phyloP scores from a whole-genome alignment of 92 coral and sea anemone species.

The Palythoa caribaeorum region DNA sequence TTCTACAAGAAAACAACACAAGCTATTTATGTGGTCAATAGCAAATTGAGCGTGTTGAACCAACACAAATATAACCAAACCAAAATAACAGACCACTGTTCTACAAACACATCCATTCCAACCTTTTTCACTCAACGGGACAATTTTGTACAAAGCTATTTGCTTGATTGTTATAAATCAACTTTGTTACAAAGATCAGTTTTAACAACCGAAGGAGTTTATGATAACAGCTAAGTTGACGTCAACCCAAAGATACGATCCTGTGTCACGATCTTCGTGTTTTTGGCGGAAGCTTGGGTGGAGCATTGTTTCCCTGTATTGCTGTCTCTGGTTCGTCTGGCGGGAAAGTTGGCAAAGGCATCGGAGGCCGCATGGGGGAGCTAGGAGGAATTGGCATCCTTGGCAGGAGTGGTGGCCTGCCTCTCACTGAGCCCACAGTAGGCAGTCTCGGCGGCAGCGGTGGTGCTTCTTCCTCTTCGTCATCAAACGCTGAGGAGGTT shows the following conservation, averaged over 20 bases:
- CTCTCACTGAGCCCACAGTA: constrained; percentile 46
- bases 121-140: neutral
- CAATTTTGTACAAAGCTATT: constrained; percentile 9
- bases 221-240: neutral
- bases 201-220: constrained; percentile 26
- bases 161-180: neutral
- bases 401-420: constrained; percentile 86
- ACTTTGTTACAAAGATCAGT: constrained; percentile 2
- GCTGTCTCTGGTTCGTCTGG: neutral
- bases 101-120: neutral
- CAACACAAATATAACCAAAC: neutral
- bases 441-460: constrained; percentile 83
- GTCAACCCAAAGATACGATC: neutral
- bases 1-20: neutral
- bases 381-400: constrained; percentile 56
- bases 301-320: constrained; percentile 29
- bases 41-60: neutral
- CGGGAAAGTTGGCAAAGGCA: constrained; percentile 27
- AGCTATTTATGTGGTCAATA: neutral
- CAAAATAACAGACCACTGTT: neutral
- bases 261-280: constrained; percentile 10
- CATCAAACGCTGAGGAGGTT: constrained; percentile 47
- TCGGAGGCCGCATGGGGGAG: constrained; percentile 47
- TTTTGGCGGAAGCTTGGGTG: constrained; percentile 43
- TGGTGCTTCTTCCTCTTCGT: constrained; percentile 66